Percentiles rank a stretch among this genome's conserved stretches.
Conservation (phyloP, 1,140 invertebrate species). For the Pseudomyrmex gracilis region DNA sequence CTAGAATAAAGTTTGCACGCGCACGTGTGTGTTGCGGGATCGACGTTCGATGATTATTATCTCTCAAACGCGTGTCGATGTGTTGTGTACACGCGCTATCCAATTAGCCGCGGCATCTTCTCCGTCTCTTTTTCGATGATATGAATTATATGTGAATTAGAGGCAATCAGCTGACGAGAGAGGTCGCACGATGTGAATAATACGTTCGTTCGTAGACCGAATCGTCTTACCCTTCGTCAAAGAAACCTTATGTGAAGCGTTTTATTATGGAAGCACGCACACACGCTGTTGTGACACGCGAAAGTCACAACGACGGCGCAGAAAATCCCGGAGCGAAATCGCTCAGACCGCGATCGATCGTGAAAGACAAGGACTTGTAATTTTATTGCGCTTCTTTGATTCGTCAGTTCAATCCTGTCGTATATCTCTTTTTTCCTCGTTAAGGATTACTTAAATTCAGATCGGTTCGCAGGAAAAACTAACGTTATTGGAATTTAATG, state of each 20-base stretch:
- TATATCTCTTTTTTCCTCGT: not conserved
- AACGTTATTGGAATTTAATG: not conserved
- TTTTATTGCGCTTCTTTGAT: slow-evolving; percentile 34
- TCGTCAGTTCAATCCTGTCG: not conserved
- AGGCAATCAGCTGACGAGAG: slow-evolving; percentile 68
- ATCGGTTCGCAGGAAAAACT: not conserved
- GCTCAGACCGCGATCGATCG: slow-evolving; percentile 43
- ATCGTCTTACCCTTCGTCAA: slow-evolving; percentile 14
- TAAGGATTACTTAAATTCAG: not conserved
- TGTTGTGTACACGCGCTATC: slow-evolving; percentile 29
- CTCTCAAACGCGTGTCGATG: slow-evolving; percentile 33
- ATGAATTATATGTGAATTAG: slow-evolving; percentile 78
- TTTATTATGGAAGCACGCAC: slow-evolving; percentile 30
- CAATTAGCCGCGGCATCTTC: slow-evolving; percentile 61
- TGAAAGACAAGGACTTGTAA: slow-evolving; percentile 61
- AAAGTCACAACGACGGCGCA: slow-evolving; percentile 22
- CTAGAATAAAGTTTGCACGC: slow-evolving; percentile 37
- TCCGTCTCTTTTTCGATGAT: not conserved
- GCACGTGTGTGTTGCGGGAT: not conserved
- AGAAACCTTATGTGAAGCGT: slow-evolving; percentile 22
- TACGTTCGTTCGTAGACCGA: not conserved
- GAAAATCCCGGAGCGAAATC: slow-evolving; percentile 34
- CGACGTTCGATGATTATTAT: slow-evolving; percentile 72
- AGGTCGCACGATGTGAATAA: slow-evolving; percentile 44
- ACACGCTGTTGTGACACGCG: slow-evolving; percentile 20